phyloP scores from a whole-genome alignment of 2,888 invertebrate species.

The Apamea anceps region DNA sequence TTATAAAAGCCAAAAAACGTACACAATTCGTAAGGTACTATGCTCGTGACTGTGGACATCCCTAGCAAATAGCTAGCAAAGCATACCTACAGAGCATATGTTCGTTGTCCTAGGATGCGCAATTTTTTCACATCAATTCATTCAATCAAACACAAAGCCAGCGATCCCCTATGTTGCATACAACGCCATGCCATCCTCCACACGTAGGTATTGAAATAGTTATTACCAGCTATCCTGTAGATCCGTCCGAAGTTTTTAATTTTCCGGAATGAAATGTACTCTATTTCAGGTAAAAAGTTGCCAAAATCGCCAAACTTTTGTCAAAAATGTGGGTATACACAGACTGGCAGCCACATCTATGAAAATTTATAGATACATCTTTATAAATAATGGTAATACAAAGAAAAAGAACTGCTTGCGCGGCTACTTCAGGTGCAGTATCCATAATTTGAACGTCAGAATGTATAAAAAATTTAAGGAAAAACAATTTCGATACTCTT shows the following conservation, averaged over 20 bases:
- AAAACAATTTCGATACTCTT: no score
- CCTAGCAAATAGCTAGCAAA: not conserved
- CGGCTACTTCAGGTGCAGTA: no score
- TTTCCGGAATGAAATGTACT: conserved; percentile 3
- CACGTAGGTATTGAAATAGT: conserved; percentile 19
- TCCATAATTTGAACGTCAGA: no score
- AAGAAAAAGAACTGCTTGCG: no score
- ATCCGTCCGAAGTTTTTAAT: conserved; percentile 19
- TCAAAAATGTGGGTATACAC: no score
- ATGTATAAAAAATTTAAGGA: no score
- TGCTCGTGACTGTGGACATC: not conserved
- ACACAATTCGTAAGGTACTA: not conserved
- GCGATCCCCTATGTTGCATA: conserved; percentile 13
- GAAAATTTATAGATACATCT: no score
- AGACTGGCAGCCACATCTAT: no score
- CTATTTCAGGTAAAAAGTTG: not conserved
- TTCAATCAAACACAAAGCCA: conserved; percentile 38
- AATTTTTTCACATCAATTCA: conserved; percentile 50
- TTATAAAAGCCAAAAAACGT: not conserved
- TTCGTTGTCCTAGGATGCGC: conserved; percentile 8
- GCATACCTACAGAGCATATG: no score
- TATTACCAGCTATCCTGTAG: conserved; percentile 21
- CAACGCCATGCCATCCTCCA: not conserved
- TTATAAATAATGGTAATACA: no score
- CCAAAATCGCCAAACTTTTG: not conserved